Evolutionary conservation across 2,113 vertebrate species (phyloP), one percentile per base, ranked within the genome.

Genomic region (Melanostigma gelatinosum): DNA sequence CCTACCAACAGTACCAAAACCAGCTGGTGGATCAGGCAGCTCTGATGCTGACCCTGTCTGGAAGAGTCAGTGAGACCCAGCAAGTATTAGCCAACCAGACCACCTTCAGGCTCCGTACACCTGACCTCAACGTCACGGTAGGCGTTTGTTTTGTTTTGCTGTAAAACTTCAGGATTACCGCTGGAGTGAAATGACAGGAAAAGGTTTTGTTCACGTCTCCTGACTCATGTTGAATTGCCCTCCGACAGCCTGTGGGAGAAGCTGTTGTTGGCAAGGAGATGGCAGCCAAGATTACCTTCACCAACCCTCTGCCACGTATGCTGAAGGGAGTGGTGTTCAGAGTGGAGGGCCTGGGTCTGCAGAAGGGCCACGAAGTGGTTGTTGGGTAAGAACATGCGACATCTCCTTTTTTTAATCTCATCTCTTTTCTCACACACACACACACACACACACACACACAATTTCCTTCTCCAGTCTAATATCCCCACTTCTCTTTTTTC

Each of bases 281-380:
- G 65, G 89, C 93, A 12, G 96, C 97, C 4, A 97, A 97, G 92
- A 96, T 98, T 15, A 93, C 92, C 16, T 97, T 98, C 94, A 96
- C 94, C 85, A 97, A 98, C 87, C 96, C 97, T 0, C 89, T 98
- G 72, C 95, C 96, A 0, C 75, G 90, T 18, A 93, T 90, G 1
- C 93, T 98, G 24, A 95, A 91, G 55, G 91, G 73, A 0, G 96
- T 96, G 2, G 84, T 95, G 57, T 94, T 98, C 91, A 94, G 96
- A 72, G 95, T 98, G 61, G 97, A 97, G 90, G 97, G 97, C 1
- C 94, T 97, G 0, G 97, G 97, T 2, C 91, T 97, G 20, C 96
- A 96, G 88, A 94, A 93, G 52, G 95, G 96, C 66, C 96, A 97
- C 42, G 90, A 96, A 73, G 94, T 97, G 72, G 83, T 87, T 0